Evolutionary conservation across 2,888 invertebrate species (phyloP).

Genomic region (Netelia virgata): DNA sequence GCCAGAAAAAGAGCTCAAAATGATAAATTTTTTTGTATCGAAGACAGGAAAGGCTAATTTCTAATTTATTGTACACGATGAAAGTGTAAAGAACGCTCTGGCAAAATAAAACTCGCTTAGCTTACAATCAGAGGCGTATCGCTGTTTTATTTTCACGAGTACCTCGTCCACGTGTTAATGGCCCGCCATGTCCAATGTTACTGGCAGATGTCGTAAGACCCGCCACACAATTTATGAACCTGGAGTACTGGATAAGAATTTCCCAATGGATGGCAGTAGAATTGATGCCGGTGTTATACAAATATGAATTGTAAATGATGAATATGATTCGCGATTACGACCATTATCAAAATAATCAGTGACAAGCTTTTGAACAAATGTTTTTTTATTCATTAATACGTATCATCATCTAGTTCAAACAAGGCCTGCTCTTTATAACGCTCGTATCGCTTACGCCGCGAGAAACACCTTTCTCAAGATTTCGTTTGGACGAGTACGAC

Average conservation of each 20-base stretch:
- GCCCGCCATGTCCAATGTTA: background rate
- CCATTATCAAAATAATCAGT: background rate
- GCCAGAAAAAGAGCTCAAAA: background rate
- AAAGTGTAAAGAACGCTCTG: background rate
- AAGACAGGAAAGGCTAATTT: background rate
- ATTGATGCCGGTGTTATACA: background rate
- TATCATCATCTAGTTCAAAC: background rate
- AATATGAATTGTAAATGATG: background rate
- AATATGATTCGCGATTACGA: background rate
- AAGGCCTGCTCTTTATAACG: background rate
- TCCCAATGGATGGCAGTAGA: background rate
- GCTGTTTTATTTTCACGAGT: background rate
- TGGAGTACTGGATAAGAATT: background rate
- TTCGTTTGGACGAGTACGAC: constrained; percentile 57
- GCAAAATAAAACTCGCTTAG: background rate
- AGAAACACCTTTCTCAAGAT: constrained; percentile 65
- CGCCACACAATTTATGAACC: background rate
- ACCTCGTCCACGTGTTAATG: background rate
- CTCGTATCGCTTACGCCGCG: constrained; percentile 27
- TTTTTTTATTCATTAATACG: constrained; percentile 2
- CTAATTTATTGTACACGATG: background rate
- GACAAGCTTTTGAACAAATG: background rate
- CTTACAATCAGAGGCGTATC: background rate
- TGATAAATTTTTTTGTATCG: background rate
- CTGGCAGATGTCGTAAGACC: no score